These are phyloP conservation scores for Aplocera efformata DNA, from an alignment of 2,888 invertebrate species.

Conservation along the genomic window DNA sequence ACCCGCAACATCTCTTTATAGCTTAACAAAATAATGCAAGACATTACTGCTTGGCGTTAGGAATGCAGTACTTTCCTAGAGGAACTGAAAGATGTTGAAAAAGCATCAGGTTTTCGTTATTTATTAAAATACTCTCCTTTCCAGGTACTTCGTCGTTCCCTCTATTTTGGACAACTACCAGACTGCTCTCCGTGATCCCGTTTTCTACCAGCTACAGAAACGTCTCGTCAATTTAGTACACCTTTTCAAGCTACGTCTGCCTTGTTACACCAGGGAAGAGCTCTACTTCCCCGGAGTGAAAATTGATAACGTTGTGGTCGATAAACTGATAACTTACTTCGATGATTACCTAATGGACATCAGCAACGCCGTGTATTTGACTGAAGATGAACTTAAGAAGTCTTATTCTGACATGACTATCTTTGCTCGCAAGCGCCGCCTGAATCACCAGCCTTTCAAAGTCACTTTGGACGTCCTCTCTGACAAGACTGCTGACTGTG, in stretches of 20 bases:
- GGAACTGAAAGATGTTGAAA: no score
- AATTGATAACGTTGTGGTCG: constrained; percentile 82
- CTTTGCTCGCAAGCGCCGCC: constrained; percentile 80
- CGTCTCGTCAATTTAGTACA: constrained; percentile 77
- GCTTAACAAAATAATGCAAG: no score
- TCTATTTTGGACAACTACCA: constrained; percentile 82
- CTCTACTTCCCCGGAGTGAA: constrained; percentile 83
- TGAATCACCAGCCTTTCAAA: constrained; percentile 84
- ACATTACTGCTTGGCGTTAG: no score
- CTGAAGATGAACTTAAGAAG: constrained; percentile 69
- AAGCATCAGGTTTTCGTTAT: no score
- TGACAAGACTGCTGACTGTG: constrained; percentile 78
- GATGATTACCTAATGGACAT: constrained; percentile 84
- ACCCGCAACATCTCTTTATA: no score
- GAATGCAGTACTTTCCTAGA: no score
- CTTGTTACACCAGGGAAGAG: constrained; percentile 82
- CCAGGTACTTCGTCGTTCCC: constrained; percentile 78
- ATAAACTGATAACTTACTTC: constrained; percentile 85
- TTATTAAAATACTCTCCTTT: no score
- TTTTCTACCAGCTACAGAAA: constrained; percentile 85
- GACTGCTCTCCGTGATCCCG: constrained; percentile 86
- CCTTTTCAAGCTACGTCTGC: constrained; percentile 81
- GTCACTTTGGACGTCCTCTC: constrained; percentile 78
- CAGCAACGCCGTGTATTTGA: constrained; percentile 79
- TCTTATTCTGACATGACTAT: constrained; percentile 70